Percentiles rank a stretch among this genome's conserved stretches.
phyloP scores from a whole-genome alignment of 2,113 vertebrate genomes.

The Gambusia affinis region DNA sequence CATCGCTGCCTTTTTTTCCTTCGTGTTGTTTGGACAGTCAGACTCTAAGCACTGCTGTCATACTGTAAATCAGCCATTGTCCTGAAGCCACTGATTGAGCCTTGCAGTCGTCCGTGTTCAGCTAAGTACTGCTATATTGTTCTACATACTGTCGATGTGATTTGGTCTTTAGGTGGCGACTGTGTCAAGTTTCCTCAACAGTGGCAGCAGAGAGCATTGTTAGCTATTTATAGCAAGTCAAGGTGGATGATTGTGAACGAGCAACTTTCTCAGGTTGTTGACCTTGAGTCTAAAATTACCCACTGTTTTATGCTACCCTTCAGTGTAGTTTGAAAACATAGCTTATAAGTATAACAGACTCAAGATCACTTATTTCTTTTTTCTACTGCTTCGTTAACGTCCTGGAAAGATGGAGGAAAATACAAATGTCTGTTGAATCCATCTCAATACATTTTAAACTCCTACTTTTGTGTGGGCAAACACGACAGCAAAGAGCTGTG shows the following conservation, averaged over 20 bases:
- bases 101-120: neutral
- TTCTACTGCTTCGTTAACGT: neutral
- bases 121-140: conserved; percentile 29
- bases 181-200: conserved; percentile 20
- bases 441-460: conserved; percentile 15
- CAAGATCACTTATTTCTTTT: neutral
- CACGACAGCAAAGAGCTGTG: neutral
- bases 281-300: neutral
- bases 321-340: neutral
- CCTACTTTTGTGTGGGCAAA: conserved; percentile 2
- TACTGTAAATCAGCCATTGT: conserved; percentile 22
- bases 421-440: conserved; percentile 5
- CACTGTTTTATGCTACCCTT: neutral
- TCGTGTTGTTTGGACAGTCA: conserved; percentile 43
- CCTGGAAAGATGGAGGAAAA: neutral
- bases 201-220: neutral
- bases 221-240: conserved; percentile 19
- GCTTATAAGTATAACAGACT: neutral
- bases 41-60: conserved; percentile 45
- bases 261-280: neutral
- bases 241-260: conserved; percentile 1
- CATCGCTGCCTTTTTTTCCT: conserved; percentile 7
- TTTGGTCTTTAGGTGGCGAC: conserved; percentile 14
- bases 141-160: conserved; percentile 8
- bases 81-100: conserved; percentile 33